phyloP scores from a whole-genome alignment of 2,797 vertebrate genomes.

The Platalea minor region DNA sequence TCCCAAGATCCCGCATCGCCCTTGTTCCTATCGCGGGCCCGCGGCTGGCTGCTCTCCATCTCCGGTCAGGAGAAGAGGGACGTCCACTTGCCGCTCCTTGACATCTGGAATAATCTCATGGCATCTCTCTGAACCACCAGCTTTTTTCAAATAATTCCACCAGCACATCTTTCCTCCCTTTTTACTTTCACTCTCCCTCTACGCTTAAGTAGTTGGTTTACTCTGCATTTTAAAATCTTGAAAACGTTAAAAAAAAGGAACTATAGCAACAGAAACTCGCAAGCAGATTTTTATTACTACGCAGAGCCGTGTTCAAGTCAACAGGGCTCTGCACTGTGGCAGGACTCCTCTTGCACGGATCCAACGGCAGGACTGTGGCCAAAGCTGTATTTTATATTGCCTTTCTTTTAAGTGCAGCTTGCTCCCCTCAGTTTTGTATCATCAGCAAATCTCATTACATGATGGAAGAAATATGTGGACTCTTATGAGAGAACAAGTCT shows the following conservation, averaged over 20 bases:
- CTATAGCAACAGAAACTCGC: accelerated
- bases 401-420: neutral
- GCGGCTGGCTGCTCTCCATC: neutral
- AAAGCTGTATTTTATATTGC: neutral
- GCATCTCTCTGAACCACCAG: neutral
- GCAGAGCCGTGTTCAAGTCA: neutral
- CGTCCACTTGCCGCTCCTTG: neutral
- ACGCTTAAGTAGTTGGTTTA: neutral
- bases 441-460: slow-evolving; percentile 22
- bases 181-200: too few relatives aligned
- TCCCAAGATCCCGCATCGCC: neutral
- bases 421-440: neutral
- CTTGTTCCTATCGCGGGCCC: neutral
- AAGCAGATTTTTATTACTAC: neutral
- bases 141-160: neutral
- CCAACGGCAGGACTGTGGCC: neutral
- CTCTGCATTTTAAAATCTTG: neutral
- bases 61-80: neutral
- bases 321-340: neutral
- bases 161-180: neutral
- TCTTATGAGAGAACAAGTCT: neutral
- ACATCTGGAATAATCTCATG: neutral
- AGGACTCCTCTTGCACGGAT: neutral
- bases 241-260: neutral
- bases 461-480: neutral